Percentiles rank a stretch among this genome's conserved stretches.
These are phyloP conservation scores for Amblyjoppa proteus DNA, from an alignment of 2,888 invertebrate species.

Conservation along the genomic window DNA sequence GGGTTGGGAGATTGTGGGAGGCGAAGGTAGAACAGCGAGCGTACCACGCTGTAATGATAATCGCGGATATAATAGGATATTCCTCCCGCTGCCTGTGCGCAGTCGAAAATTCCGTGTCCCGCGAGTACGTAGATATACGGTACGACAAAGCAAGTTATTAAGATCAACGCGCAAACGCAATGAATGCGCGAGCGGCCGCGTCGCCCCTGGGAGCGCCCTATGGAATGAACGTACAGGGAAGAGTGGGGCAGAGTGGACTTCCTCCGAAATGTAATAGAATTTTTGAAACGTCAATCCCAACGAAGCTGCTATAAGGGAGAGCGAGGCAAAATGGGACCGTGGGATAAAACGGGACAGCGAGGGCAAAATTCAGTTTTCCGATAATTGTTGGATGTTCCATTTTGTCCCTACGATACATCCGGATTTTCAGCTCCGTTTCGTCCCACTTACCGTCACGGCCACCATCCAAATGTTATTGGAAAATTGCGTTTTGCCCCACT, in stretches of 20 bases:
- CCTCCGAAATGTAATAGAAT: neutral
- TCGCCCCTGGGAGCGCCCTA: neutral
- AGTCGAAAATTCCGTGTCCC: constrained; percentile 29
- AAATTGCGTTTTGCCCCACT: no score
- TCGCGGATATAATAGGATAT: constrained; percentile 51
- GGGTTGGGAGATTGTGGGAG: neutral
- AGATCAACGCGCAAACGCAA: neutral
- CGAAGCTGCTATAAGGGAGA: no score
- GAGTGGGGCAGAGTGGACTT: neutral
- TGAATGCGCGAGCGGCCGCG: neutral
- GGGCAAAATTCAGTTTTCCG: no score
- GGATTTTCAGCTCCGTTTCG: no score
- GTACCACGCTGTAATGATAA: constrained; percentile 50
- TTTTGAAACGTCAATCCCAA: neutral
- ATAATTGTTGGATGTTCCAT: no score
- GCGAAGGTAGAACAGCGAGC: constrained; percentile 29
- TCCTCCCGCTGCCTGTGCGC: constrained; percentile 9
- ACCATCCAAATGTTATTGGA: no score
- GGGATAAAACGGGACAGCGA: no score
- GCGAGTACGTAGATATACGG: constrained; percentile 12
- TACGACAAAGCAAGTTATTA: constrained; percentile 28
- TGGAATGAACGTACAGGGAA: neutral
- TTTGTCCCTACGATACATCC: no score
- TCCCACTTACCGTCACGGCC: no score
- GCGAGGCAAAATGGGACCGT: no score